Conservation (phyloP, 1,140 invertebrate genomes). For the roundworm (Caenorhabditis elegans) region WBcel235 BX284602.5:75501-76000, state of each 20-base stretch:
- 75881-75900: conserved; percentile 16
- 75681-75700: conserved; percentile 53
- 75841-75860: too few species aligned
- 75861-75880: not conserved
- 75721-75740: not conserved
- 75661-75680: conserved; percentile 56
- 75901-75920: not conserved
- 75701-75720: conserved; percentile 58
- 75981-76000: not conserved
- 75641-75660: conserved; percentile 54
- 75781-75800: too few species aligned
- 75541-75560: conserved; percentile 12
- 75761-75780: too few species aligned
- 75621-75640: conserved; percentile 58
- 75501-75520: too few species aligned
- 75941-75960: conserved; percentile 31
- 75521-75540: not conserved
- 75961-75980: not conserved
- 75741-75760: too few species aligned
- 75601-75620: conserved; percentile 59
- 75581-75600: conserved; percentile 58
- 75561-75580: conserved; percentile 27
- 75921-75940: not conserved
- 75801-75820: too few species aligned
- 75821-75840: too few species aligned